A percentile compares a stretch with the other conserved stretches of the same genome.
Conservation (phyloP, 2,797 vertebrate genomes). For the Sebastes taczanowskii region DNA sequence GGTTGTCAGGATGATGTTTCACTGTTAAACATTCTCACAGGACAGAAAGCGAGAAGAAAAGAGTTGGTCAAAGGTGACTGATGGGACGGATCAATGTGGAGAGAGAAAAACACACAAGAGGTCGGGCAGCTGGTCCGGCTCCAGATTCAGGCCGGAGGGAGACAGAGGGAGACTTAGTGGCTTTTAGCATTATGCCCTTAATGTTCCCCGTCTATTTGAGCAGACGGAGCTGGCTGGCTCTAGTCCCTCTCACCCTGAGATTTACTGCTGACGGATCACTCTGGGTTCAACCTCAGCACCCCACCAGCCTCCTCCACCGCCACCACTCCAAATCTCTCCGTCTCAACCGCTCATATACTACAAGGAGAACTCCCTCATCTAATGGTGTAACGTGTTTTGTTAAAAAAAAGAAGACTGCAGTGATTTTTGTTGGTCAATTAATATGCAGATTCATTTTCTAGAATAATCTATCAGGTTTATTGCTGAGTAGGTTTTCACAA, state of each 20-base stretch:
- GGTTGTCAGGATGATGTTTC: slow-evolving; percentile 17
- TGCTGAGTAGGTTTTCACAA: too few relatives aligned
- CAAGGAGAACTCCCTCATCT: background rate
- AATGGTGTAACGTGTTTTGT: background rate
- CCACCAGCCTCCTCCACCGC: background rate
- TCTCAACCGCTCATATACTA: background rate
- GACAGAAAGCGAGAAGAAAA: background rate
- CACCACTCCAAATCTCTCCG: background rate
- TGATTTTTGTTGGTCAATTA: background rate
- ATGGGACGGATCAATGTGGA: slow-evolving; percentile 22
- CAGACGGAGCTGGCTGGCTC: slow-evolving; percentile 35
- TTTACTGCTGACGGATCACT: slow-evolving; percentile 52
- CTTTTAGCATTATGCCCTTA: slow-evolving; percentile 60
- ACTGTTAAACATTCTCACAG: slow-evolving; percentile 50
- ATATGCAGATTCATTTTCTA: background rate
- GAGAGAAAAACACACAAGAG: slow-evolving; percentile 20
- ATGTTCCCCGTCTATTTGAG: slow-evolving; percentile 36
- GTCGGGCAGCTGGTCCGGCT: slow-evolving; percentile 38
- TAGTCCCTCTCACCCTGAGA: slow-evolving; percentile 27
- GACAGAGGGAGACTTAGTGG: slow-evolving; percentile 44
- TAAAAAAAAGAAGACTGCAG: background rate
- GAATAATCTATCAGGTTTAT: background rate
- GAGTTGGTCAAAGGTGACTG: slow-evolving; percentile 36
- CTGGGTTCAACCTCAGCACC: slow-evolving; percentile 23
- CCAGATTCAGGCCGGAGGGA: slow-evolving; percentile 28